Evolutionary conservation across 2,113 vertebrate species (phyloP), one percentile per base, ranked within the genome.

Genomic region (Siniperca knerii): DNA sequence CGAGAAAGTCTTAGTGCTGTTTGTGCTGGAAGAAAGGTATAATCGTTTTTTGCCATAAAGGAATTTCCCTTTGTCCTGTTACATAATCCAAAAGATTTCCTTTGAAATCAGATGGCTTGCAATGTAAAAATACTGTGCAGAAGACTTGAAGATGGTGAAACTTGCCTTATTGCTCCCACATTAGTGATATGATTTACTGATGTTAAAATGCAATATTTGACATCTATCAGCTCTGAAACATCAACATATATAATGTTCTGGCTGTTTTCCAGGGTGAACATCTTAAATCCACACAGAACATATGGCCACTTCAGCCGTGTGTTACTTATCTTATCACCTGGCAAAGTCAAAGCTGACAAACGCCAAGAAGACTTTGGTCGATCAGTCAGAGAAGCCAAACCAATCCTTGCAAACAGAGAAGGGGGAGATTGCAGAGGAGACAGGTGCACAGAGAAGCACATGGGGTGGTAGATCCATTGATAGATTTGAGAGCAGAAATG

Each of bases 401-500:
- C 18, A 61, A 79, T 78, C 29, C 55, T 65, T 8, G 15, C 12
- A 73, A 72, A 42, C 35, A 60, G 44, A 69, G 33, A 7, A 16
- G 12, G 37, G 18, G 33, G 46, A 15, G 79, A 61, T 35, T 52
- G 18, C 8, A 67, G 25, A 60, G 57, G 44, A 35, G 48, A 75
- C 60, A 69, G 69, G 69, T n/a, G 62, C 67, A 84, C 25, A 66
- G 58, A 57, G 42, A 23, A 75, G 40, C 60, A 79, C 61, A 65
- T 20, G n/a, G 10, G 67, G 42, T 11, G 72, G 70, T 58, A 37
- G 37, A 83, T 62, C 55, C 48, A 77, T 18, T 77, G 72, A 86
- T 48, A 66, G 72, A 77, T 82, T 21, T 75, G 54, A 60, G 37
- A 89, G 67, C 11, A 83, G 44, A 79, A 80, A 82, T 67, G 50